Evolutionary conservation across 2,113 vertebrate genomes (phyloP).

Genomic region (Ciconia maguari): DNA sequence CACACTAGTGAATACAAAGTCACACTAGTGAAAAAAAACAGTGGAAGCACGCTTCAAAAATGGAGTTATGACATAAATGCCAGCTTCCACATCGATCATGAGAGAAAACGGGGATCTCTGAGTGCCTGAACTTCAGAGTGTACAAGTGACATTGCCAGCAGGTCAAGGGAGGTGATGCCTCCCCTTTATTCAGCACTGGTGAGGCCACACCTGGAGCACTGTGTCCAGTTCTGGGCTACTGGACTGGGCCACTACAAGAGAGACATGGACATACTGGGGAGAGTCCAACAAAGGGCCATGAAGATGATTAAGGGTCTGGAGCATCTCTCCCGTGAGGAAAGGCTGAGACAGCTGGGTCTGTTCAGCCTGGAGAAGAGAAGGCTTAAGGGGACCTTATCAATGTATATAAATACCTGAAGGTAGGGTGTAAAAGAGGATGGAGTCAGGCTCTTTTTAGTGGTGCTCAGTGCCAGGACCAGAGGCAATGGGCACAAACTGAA

Average conservation of each 20-base stretch:
- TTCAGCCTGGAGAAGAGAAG: not conserved
- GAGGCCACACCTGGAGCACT: not conserved
- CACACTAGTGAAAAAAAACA: not conserved
- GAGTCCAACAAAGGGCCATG: not conserved
- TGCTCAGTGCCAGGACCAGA: not conserved
- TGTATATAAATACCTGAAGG: not conserved
- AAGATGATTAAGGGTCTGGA: not conserved
- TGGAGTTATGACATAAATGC: not conserved
- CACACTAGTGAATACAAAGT: not conserved
- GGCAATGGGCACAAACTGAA: not conserved
- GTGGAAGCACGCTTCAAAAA: not conserved
- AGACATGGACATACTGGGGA: not conserved
- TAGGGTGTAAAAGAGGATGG: not conserved
- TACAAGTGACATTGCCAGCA: not conserved
- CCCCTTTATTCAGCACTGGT: not conserved
- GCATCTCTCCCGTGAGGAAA: not conserved
- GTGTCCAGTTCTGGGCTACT: not conserved
- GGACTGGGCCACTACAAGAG: not conserved
- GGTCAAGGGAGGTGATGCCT: not conserved
- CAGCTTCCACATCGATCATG: not conserved
- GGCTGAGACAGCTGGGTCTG: not conserved
- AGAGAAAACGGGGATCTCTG: not conserved
- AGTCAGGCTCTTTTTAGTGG: not conserved
- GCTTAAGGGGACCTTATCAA: not conserved
- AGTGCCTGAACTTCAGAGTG: not conserved